Percentiles rank a stretch among this genome's conserved stretches.
phyloP scores from a whole-genome alignment of 2,113 vertebrate species.

The Lichenostomus cassidix region DNA sequence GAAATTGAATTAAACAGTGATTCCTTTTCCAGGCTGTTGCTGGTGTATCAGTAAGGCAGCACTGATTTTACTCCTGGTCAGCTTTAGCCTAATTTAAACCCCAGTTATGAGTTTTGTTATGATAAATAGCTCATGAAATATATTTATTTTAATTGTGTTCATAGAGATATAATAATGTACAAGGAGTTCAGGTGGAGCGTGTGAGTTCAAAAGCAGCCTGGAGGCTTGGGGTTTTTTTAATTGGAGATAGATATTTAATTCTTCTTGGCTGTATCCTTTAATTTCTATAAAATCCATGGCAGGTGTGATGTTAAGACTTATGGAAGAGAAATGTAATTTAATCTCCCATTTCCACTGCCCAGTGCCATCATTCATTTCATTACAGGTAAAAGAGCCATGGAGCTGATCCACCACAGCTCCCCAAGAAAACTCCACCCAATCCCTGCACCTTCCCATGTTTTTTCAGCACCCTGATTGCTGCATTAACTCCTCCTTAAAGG shows the following conservation, averaged over 20 bases:
- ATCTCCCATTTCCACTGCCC: neutral
- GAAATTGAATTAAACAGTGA: constrained; percentile 13
- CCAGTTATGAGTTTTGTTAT: neutral
- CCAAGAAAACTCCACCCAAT: accelerated
- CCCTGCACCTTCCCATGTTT: too few species aligned
- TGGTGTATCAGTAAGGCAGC: neutral
- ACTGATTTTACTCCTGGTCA: neutral
- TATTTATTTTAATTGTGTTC: neutral
- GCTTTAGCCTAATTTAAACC: neutral
- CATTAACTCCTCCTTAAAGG: neutral
- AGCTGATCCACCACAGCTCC: neutral
- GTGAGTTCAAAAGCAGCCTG: constrained; percentile 3
- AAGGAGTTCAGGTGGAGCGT: neutral
- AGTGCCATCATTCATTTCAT: neutral
- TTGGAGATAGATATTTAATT: neutral
- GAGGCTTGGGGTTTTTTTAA: neutral
- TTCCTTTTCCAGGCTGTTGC: neutral
- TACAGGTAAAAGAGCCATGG: neutral
- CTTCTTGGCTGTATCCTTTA: neutral
- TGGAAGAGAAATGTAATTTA: neutral
- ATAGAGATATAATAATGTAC: neutral
- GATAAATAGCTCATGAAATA: neutral
- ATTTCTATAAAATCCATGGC: neutral
- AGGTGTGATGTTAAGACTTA: neutral
- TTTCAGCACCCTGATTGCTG: neutral